phyloP scores from a whole-genome alignment of 2,888 invertebrate species.

The Rhopalosiphum nymphaeae region DNA sequence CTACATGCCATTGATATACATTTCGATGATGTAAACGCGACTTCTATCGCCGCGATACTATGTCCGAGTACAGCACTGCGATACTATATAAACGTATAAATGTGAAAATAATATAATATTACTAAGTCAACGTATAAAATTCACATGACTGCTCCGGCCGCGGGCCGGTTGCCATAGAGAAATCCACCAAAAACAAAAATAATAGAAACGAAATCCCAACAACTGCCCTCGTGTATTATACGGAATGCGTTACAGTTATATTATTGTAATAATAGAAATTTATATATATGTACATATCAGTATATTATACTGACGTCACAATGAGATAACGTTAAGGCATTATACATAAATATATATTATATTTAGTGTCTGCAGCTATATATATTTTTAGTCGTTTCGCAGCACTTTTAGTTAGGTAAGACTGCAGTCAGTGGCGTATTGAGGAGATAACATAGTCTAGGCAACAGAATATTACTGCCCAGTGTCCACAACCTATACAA shows the following conservation, averaged over 20 bases:
- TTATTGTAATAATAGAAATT: background rate
- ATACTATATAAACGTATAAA: background rate
- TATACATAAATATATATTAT: background rate
- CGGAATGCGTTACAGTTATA: background rate
- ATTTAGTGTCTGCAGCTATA: background rate
- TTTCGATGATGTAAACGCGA: background rate
- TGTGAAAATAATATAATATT: background rate
- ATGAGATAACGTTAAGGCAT: background rate
- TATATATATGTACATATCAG: no score
- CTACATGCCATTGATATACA: background rate
- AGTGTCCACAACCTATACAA: background rate
- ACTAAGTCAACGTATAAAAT: background rate
- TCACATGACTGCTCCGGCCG: background rate
- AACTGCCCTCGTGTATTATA: background rate
- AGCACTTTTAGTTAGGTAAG: background rate
- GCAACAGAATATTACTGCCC: background rate
- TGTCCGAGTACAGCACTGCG: background rate
- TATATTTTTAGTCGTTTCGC: background rate
- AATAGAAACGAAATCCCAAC: background rate
- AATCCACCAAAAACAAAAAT: background rate
- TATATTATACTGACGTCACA: background rate
- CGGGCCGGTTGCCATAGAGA: background rate
- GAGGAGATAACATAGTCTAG: background rate
- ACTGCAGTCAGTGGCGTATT: background rate
- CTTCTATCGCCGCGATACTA: background rate